Evolutionary conservation across 1,140 invertebrate species (phyloP), one percentile per base, ranked within the genome.

Genomic region (Papilio dardanus): DNA sequence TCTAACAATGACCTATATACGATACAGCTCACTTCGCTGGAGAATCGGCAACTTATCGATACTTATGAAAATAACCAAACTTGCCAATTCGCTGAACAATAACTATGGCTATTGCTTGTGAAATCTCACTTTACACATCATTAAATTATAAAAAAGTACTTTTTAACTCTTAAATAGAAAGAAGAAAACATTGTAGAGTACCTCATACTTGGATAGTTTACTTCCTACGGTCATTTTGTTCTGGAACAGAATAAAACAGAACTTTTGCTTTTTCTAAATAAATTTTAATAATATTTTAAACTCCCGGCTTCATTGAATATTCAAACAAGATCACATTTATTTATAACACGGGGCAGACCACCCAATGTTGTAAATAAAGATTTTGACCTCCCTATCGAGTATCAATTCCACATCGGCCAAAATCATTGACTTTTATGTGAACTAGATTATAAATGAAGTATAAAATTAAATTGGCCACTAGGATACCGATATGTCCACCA

Each of bases 1-100:
- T 73, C 71, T 73, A 73, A 73, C 71, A 73, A 73, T 73, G 71
- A 73, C 71, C 71, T 33, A 73, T 46, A 73, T 73, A 21, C 28
- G 71, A 31, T 46, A 30, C 46, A 54, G 46, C 71, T 54, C 71
- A 50, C n/a, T 58, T 58, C 71, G 35, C 67, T 40, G 33, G 19
- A 28, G 12, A 58, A 58, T 73, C n/a, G 24, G 16, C 30, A 58
- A 35, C n/a, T 50, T 28, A 62, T 62, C 12, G 54, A 62, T 62
- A 62, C 12, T 62, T 62, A 19, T 28, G 14, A 28, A 30, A 62
- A 16, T 28, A 14, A 58, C n/a, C 10, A 54, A 54, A 21, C 42
- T 46, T 46, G 42, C 21, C 24, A 54, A 24, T 62, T 28, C 1
- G 21, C 14, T 24, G 54, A 33, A 33, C 31, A 33, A 33, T n/a